phyloP scores from a whole-genome alignment of 2,888 invertebrate species.

The Zhuqinia jingwanae region DNA sequence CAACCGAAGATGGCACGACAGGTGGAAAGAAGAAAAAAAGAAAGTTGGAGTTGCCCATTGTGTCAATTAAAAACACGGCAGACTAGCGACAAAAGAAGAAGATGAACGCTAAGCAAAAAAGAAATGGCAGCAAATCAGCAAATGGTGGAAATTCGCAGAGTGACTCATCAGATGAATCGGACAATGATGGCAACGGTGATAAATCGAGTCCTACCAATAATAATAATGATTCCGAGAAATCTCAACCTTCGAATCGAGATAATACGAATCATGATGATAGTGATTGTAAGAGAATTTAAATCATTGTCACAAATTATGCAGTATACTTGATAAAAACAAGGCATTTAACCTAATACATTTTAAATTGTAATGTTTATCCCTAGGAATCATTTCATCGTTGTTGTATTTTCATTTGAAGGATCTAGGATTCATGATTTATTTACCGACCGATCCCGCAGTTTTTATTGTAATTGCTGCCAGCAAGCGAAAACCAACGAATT shows the following conservation, averaged over 20 bases:
- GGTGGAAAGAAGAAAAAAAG: conserved; percentile 82
- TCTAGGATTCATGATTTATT: too few species aligned
- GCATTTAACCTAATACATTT: too few species aligned
- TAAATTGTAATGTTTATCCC: too few species aligned
- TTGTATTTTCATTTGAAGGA: too few species aligned
- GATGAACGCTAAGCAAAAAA: conserved; percentile 82
- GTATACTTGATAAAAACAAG: too few species aligned
- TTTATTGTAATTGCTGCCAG: too few species aligned
- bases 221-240: conserved; percentile 53
- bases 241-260: background rate
- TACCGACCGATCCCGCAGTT: too few species aligned
- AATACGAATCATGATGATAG: background rate
- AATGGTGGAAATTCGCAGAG: conserved; percentile 74
- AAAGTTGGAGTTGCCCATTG: conserved; percentile 83
- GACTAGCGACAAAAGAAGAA: conserved; percentile 92
- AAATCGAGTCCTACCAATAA: conserved; percentile 25
- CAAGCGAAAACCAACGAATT: too few species aligned
- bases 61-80: conserved; percentile 86
- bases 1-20: background rate
- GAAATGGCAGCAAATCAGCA: conserved; percentile 80
- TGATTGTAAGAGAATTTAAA: too few species aligned
- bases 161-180: conserved; percentile 76
- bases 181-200: conserved; percentile 80
- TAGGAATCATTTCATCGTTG: too few species aligned
- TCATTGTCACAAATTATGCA: too few species aligned